Evolutionary conservation across 2,797 vertebrate genomes (phyloP).

Genomic region (Tarsius wallacei): DNA sequence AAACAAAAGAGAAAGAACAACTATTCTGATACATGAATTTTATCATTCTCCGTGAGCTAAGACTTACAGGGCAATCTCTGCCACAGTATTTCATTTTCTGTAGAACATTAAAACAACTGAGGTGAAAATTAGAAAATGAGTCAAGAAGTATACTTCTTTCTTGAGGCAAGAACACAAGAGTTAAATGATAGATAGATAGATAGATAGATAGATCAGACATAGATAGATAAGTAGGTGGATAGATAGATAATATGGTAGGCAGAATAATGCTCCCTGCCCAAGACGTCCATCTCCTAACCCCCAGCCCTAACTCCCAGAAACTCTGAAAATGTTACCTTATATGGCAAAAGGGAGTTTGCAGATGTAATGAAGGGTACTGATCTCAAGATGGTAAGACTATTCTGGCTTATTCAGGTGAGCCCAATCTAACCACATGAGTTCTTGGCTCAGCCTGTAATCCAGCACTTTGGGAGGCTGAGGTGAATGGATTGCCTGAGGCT

Average conservation of each 20-base stretch:
- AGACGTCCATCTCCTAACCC: too few relatives aligned
- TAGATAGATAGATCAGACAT: too few relatives aligned
- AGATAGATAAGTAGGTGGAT: background rate
- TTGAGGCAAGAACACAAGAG: background rate
- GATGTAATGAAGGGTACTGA: too few relatives aligned
- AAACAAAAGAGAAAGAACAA: background rate
- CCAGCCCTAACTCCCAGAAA: background rate
- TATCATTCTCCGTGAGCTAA: background rate
- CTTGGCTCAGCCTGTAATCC: too few relatives aligned
- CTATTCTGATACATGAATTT: background rate
- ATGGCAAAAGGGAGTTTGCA: background rate
- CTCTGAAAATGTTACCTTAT: background rate
- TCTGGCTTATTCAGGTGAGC: background rate
- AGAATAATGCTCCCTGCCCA: background rate
- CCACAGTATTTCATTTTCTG: background rate
- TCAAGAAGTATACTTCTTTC: background rate
- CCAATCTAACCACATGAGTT: background rate
- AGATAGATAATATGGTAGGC: background rate
- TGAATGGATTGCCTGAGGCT: too few relatives aligned
- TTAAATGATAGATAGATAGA: background rate
- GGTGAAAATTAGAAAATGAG: background rate
- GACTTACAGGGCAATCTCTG: background rate
- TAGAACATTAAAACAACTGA: background rate
- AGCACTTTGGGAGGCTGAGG: too few relatives aligned
- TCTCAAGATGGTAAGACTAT: background rate